Conservation (phyloP, 1,140 invertebrate genomes). For the Aplysia californica region DNA sequence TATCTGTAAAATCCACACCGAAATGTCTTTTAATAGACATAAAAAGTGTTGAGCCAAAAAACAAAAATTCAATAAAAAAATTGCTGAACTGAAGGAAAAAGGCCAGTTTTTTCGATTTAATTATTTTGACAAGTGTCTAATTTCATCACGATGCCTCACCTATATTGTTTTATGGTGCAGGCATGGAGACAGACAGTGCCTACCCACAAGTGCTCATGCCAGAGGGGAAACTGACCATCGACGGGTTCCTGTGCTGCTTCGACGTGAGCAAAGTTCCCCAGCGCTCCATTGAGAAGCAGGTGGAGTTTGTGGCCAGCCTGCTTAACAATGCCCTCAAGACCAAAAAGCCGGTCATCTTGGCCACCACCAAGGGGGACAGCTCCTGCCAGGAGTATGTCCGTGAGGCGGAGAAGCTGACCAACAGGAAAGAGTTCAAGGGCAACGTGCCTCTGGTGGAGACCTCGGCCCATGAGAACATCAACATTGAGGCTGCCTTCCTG, state of each 20-base stretch:
- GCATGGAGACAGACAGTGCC: constrained; percentile 84
- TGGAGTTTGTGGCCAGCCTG: constrained; percentile 62
- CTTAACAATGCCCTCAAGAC: constrained; percentile 65
- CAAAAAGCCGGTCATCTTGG: constrained; percentile 95
- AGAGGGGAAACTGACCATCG: constrained; percentile 92
- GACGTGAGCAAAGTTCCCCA: constrained; percentile 89
- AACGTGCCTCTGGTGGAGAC: constrained; percentile 91
- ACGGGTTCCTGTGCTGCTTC: constrained; percentile 96
- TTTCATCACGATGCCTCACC: no score
- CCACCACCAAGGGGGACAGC: constrained; percentile 97
- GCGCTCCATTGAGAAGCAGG: constrained; percentile 79
- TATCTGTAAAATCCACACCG: no score
- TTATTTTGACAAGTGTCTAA: no score
- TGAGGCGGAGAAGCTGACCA: constrained; percentile 89
- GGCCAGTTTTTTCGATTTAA: no score
- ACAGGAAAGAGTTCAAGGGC: constrained; percentile 92
- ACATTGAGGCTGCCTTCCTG: constrained; percentile 94
- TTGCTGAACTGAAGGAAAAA: no score
- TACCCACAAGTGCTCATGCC: constrained; percentile 95
- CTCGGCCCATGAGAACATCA: constrained; percentile 96
- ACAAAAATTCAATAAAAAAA: no score
- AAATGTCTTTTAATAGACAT: no score
- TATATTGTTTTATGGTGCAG: constrained; percentile 44
- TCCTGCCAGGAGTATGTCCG: constrained; percentile 87
- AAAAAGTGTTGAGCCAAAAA: no score